phyloP scores from a whole-genome alignment of 2,113 vertebrate species.

The Charina bottae region DNA sequence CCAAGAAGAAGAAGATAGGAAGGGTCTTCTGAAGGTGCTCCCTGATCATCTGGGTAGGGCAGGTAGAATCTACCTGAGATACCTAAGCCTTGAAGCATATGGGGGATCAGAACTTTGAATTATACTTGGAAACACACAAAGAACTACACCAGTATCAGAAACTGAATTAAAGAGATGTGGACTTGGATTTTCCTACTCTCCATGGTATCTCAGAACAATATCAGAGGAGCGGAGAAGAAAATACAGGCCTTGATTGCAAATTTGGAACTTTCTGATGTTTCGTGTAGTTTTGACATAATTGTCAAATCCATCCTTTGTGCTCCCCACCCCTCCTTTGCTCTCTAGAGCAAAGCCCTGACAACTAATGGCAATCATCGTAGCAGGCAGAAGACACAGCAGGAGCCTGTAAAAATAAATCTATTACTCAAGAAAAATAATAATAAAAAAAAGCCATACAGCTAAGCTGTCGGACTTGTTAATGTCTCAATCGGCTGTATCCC shows the following conservation, averaged over 20 bases:
- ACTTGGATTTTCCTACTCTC: neutral
- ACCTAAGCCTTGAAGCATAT: too few species aligned
- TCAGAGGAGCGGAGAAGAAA: neutral
- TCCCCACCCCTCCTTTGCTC: conserved; percentile 1
- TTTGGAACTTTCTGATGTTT: conserved; percentile 5
- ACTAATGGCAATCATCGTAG: neutral
- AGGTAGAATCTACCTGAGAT: too few species aligned
- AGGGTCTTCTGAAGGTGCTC: too few species aligned
- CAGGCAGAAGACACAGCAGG: neutral
- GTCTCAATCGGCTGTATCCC: conserved; percentile 36
- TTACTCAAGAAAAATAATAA: conserved; percentile 23
- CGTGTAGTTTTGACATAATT: neutral
- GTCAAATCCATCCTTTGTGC: neutral
- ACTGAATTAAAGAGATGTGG: neutral
- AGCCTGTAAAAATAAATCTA: conserved; percentile 26
- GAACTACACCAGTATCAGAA: neutral
- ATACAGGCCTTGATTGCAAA: neutral
- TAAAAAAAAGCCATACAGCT: conserved; percentile 32
- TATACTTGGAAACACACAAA: too few species aligned
- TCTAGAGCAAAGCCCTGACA: neutral
- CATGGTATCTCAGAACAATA: neutral
- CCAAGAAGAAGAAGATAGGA: too few species aligned
- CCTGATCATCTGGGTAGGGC: too few species aligned
- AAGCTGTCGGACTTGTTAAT: conserved; percentile 41
- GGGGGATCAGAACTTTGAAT: too few species aligned